Base-by-base conservation (phyloP, 37 sponge, comb jelly and placozoan species). In the Lycopodina hypogea region DNA sequence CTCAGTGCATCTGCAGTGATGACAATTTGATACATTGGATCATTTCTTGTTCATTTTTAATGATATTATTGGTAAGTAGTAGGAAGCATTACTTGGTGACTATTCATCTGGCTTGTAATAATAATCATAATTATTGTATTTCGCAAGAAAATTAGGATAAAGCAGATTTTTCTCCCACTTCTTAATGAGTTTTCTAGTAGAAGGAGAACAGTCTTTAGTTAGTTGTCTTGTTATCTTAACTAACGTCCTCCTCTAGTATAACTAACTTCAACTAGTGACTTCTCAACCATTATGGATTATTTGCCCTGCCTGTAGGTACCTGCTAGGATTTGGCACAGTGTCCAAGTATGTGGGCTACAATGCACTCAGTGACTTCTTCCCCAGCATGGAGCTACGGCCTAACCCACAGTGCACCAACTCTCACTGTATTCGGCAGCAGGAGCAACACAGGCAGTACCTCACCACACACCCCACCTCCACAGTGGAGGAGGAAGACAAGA, bases 351-450 rank as follows among this genome's bases (percentile, higher is more conserved):
- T 99, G 18, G 99, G 96, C 33, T 99, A 99, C 84, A 99, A 89
- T 66, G 96, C 99, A 0, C 69, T 99, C 53, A 83, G 42, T 71
- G 99, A 99, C 76, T 99, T 83, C 77, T 99, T 99, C 79, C 96
- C 99, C 24, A 80, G 78, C 28, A 80, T 91, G 90, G 29, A 74
- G 11, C 76, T 99, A 86, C 91, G 85, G 75, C 96, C 99, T 9
- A 99, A 99, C 70, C 96, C 96, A 0, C 69, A 84, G 28, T 99
- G 99, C 81, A 82, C 80, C 53, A 91, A 82, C 69, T 70, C 37
- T 45, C 80, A 86, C 76, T 96, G 97, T 69, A n/a, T 65, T 32
- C 48, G 60, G 45, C 64, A 75, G 62, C 97, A 96, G 74, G 45
- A 56, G 42, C 78, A 86, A 23, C 62, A 79, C 39, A 81, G 75